Evolutionary conservation across 2,797 vertebrate genomes (phyloP), one percentile per base, ranked within the genome.

Genomic region (Pipistrellus nathusii): DNA sequence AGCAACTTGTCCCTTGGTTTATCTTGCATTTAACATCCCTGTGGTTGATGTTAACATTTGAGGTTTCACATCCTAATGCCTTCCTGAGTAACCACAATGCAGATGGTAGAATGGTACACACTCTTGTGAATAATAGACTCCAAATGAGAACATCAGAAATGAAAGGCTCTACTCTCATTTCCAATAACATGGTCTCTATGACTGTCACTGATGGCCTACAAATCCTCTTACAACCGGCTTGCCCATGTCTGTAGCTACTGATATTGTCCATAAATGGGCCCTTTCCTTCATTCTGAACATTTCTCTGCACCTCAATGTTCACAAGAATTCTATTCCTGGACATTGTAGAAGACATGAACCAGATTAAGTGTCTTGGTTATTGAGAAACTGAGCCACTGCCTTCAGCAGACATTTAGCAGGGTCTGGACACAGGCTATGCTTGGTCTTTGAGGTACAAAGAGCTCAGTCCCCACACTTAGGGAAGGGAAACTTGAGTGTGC

Each of bases 1-100:
- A 95, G 96, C 38, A 93, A 88, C 85, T 96, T 83, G 21, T 53
- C 72, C 81, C 9, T 91, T 73, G 82, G 23, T 53, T 93, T 96
- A 41, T 32, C 62, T 86, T 86, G 46, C 83, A 80, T 41, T 68
- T 57, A 62, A 46, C 8, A 30, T 87, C 12, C 32, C 32, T 57
- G 38, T 25, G 23, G 51, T 48, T 96, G 41, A 73, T 35, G 55
- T 89, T 94, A 90, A 30, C n/a, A 13, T 68, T 51, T 30, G 84
- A 72, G 88, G 9, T 59, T 85, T 48, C 57, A 41, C 0, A 0
- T 27, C 1, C 11, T 23, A 2, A 30, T 6, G 10, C 3, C 15
- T 2, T 25, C 25, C 9, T 12, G 35, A 59, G 44, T 30, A 51
- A 41, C 13, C 2, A 27, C 8, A 46, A 32, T 4, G 2, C 14